phyloP scores from a whole-genome alignment of 2,888 invertebrate species.

The Dioctria rufipes region DNA sequence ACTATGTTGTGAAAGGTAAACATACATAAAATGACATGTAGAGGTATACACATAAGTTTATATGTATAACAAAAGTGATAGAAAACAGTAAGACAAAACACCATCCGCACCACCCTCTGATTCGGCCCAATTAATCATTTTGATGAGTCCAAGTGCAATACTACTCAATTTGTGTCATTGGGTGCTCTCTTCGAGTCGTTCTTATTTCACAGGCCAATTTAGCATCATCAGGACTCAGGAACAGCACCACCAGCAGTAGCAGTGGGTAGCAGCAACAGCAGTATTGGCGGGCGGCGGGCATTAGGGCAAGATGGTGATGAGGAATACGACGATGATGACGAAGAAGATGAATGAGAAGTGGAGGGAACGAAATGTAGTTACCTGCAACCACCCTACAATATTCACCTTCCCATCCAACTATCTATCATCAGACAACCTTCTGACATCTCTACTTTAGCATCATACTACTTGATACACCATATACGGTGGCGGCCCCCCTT shows the following conservation, averaged over 20 bases:
- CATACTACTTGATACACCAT: background rate
- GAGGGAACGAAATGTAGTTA: constrained; percentile 22
- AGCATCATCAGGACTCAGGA: constrained; percentile 30
- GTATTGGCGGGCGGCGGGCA: background rate
- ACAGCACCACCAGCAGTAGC: background rate
- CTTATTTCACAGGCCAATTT: constrained; percentile 49
- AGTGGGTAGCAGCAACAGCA: too few species aligned
- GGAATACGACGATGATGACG: background rate
- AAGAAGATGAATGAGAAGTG: background rate
- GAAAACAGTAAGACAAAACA: constrained; percentile 23
- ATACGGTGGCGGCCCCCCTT: constrained; percentile 42
- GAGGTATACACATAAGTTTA: too few species aligned
- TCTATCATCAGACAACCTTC: constrained; percentile 51
- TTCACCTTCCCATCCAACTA: constrained; percentile 51
- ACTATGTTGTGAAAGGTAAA: background rate
- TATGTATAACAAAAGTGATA: background rate
- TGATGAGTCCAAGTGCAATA: constrained; percentile 55
- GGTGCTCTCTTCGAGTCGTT: constrained; percentile 44
- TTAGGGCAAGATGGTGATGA: constrained; percentile 19
- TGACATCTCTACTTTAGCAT: constrained; percentile 46
- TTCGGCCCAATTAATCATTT: constrained; percentile 57
- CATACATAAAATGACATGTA: too few species aligned
- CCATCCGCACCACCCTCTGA: background rate
- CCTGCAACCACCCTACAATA: constrained; percentile 36
- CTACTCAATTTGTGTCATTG: constrained; percentile 56